Evolutionary conservation across 2,797 vertebrate genomes (phyloP), one percentile per base, ranked within the genome.

Genomic region (Gadopsis bispinosus): DNA sequence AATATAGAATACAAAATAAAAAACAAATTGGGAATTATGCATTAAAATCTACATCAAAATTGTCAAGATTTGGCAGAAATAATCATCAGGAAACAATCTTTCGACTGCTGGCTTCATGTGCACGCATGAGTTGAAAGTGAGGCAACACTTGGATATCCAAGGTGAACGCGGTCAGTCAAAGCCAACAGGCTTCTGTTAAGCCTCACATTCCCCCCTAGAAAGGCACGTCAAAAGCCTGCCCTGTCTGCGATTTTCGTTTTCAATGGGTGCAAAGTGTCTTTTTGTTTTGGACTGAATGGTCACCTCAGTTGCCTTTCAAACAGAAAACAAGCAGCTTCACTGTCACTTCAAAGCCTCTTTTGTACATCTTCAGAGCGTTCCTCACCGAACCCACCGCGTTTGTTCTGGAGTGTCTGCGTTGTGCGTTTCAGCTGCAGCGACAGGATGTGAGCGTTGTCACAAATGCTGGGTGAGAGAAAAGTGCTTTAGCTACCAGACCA

Each of bases 151-250:
- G 17, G 4, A 37, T 3, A 37, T 39, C n/a, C 26, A 43, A 43
- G 50, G 71, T 71, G 55, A 75, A 56, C 11, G 0, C 55, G 16
- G 62, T 83, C 50, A 43, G 26, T 29, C 51, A 29, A 8, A 35
- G 20, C 48, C 12, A 53, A 29, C 29, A 5, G 37, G 1, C 35
- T 35, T 4, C 29, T 60, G 51, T n/a, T 66, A 62, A 81, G 50
- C 50, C 17, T 37, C 16, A 29, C 17, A 41, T 13, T 20, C n/a
- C 20, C 43, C 20, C 29, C 50, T 60, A 20, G 19, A 3, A 3
- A 39, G 6, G 31, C 48, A 62, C 7, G 26, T 62, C 39, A 48
- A 31, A 53, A 37, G 20, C 12, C 0, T 22, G 14, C 20, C 17
- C 41, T 2, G 66, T 39, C 59, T 62, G 35, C 14, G 4, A 19